phyloP scores from a whole-genome alignment of 2,113 vertebrate species.

The Aspidoscelis tigris region DNA sequence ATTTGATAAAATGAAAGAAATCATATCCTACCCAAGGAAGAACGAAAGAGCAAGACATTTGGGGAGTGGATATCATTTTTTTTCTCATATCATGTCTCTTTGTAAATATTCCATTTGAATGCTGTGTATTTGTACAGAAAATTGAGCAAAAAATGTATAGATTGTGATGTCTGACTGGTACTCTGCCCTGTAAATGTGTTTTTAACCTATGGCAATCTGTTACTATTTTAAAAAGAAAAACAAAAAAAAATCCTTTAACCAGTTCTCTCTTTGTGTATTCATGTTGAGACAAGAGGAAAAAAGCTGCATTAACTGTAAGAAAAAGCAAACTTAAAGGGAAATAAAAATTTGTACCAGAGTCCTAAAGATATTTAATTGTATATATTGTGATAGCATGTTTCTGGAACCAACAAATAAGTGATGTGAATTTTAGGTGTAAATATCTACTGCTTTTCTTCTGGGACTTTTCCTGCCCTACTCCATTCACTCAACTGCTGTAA shows the following conservation, averaged over 20 bases:
- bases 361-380: constrained; percentile 94
- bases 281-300: constrained; percentile 69
- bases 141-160: constrained; percentile 96
- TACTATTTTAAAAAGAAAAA: constrained; percentile 79
- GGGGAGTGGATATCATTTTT: constrained; percentile 80
- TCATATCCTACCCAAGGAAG: constrained; percentile 57
- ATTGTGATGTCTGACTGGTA: constrained; percentile 93
- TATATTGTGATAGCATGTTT: constrained; percentile 99
- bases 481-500: constrained; percentile 91
- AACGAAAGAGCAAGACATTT: constrained; percentile 73
- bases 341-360: constrained; percentile 90
- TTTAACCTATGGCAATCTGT: constrained; percentile 84
- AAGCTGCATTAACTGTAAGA: constrained; percentile 80
- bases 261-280: constrained; percentile 81
- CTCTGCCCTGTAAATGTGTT: constrained; percentile 92
- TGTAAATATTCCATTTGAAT: constrained; percentile 96
- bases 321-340: constrained; percentile 77
- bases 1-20: constrained; percentile 52
- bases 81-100: constrained; percentile 82
- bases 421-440: constrained; percentile 98
- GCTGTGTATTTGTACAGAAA: constrained; percentile 97
- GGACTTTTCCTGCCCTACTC: constrained; percentile 72
- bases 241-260: constrained; percentile 69
- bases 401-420: constrained; percentile 81
- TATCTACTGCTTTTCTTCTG: constrained; percentile 75